Evolutionary conservation across 2,888 invertebrate species (phyloP).

Genomic region (Candidula unifasciata): DNA sequence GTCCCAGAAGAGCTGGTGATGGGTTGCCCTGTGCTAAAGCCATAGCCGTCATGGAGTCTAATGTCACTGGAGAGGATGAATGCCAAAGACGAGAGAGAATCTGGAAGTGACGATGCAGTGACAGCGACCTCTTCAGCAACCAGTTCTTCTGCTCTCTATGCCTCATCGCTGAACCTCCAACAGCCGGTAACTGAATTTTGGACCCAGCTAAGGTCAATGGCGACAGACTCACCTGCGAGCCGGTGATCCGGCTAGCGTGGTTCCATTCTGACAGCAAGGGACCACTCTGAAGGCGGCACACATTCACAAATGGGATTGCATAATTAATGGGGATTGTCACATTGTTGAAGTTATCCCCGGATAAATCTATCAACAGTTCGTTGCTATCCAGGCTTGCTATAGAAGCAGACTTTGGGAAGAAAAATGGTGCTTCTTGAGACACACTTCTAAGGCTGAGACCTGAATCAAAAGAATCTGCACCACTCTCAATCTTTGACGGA

Average conservation of each 20-base stretch:
- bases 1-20: constrained; percentile 37
- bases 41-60: constrained; percentile 52
- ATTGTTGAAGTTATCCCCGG: constrained; percentile 51
- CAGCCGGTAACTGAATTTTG: constrained; percentile 53
- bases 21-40: constrained; percentile 50
- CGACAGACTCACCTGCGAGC: constrained; percentile 33
- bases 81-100: constrained; percentile 37
- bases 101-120: constrained; percentile 46
- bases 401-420: constrained; percentile 38
- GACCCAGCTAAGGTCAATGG: constrained; percentile 51
- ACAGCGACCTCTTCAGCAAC: constrained; percentile 45
- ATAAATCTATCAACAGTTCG: constrained; percentile 47
- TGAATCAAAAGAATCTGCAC: constrained; percentile 43
- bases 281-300: constrained; percentile 38
- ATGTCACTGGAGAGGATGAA: constrained; percentile 40
- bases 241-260: constrained; percentile 29
- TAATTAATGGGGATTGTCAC: constrained; percentile 53
- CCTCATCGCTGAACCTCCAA: constrained; percentile 21
- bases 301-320: constrained; percentile 27
- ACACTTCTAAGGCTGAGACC: constrained; percentile 45
- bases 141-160: constrained; percentile 43
- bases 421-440: constrained; percentile 53
- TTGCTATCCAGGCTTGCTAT: constrained; percentile 41
- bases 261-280: constrained; percentile 43
- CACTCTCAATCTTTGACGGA: constrained; percentile 32